phyloP scores from a whole-genome alignment of 2,113 vertebrate genomes.

The Halichoerus grypus region DNA sequence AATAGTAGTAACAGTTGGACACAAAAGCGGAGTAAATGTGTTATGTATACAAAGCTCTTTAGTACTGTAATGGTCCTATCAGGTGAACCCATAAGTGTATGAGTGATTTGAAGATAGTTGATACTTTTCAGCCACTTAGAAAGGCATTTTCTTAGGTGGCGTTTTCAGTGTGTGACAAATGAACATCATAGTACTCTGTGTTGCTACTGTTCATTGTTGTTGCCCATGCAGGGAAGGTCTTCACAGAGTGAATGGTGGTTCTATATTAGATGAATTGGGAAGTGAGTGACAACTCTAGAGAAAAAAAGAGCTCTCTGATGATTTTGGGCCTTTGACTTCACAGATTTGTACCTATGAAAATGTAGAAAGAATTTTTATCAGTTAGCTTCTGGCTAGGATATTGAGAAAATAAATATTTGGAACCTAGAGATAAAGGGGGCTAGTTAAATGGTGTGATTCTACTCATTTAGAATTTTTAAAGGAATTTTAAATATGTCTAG shows the following conservation, averaged over 20 bases:
- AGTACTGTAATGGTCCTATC: neutral
- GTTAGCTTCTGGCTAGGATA: neutral
- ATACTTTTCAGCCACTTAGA: neutral
- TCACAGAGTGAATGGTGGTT: neutral
- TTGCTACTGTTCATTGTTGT: neutral
- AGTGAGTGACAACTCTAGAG: neutral
- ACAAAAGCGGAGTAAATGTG: neutral
- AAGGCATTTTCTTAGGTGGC: neutral
- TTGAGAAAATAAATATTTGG: constrained; percentile 31
- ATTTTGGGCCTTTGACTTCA: neutral
- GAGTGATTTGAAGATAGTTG: neutral
- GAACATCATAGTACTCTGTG: neutral
- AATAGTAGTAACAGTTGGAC: neutral
- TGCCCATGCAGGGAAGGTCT: neutral
- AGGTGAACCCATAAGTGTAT: neutral
- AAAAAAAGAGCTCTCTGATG: neutral
- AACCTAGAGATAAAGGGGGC: neutral
- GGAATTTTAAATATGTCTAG: neutral
- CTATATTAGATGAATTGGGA: neutral
- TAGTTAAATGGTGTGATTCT: neutral
- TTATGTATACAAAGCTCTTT: neutral
- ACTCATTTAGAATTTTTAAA: constrained; percentile 33
- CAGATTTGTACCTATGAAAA: neutral
- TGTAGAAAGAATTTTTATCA: neutral
- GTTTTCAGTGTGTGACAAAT: neutral